phyloP scores from a whole-genome alignment of 2,888 invertebrate species.

The Drosophila melanocephala region DNA sequence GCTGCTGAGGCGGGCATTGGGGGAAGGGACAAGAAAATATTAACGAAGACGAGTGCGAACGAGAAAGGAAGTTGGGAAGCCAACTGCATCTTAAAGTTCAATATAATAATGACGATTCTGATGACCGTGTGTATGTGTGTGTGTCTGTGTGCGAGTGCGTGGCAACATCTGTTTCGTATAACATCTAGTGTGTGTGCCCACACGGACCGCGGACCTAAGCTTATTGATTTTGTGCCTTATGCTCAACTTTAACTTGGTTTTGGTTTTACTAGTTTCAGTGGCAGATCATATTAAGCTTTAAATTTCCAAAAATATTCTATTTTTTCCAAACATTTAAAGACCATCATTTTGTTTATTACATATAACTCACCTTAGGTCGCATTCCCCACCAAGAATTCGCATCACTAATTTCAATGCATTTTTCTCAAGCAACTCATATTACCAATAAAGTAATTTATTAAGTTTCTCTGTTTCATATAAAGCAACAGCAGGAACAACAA shows the following conservation, averaged over 20 bases:
- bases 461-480: background rate
- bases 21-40: background rate
- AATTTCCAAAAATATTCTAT: background rate
- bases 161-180: constrained; percentile 30
- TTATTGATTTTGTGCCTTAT: constrained; percentile 34
- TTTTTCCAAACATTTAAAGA: background rate
- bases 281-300: background rate
- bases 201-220: constrained; percentile 9
- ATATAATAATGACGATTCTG: constrained; percentile 29
- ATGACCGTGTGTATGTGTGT: constrained; percentile 8
- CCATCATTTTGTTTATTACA: background rate
- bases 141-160: background rate
- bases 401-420: background rate
- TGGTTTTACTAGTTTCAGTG: background rate
- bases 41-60: background rate
- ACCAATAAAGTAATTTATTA: background rate
- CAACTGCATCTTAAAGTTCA: constrained; percentile 34
- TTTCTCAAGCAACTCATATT: background rate
- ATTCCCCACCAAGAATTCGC: background rate
- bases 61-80: background rate
- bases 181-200: background rate
- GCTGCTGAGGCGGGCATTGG: background rate
- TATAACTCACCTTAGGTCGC: background rate
- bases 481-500: background rate
- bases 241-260: constrained; percentile 15